Evolutionary conservation across 2,797 vertebrate genomes (phyloP), one percentile per base, ranked within the genome.

Genomic region (Pterois miles): DNA sequence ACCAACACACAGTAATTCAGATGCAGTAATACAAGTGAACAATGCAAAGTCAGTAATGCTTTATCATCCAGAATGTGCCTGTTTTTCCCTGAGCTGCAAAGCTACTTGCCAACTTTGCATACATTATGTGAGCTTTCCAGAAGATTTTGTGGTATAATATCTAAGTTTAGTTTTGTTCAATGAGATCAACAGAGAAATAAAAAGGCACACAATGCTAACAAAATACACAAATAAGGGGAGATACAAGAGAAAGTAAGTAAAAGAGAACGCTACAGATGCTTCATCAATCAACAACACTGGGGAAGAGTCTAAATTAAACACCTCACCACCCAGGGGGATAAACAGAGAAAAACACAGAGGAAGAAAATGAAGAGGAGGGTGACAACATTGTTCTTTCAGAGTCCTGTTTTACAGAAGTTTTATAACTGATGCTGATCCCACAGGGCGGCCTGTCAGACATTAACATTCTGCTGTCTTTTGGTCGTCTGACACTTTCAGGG

Each of bases 301-400:
- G 40, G 20, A 27, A 40, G 12, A 34, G n/a, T 57, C 40, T 33
- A 60, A 71, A 86, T 82, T 16, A 88, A 79, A 77, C 86, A 79
- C 58, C 34, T 40, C 68, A 43, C 14, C 64, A 67, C 74, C 22
- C 63, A 14, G 27, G 20, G 33, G 71, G 23, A 36, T 27, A 9
- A 53, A 29, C 20, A 27, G 71, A 33, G 33, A 7, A n/a, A 6
- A 23, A 67, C n/a, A 56, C 20, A 46, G 43, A 36, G 31, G n/a
- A 36, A 34, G 46, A 52, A 2, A 25, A n/a, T 6, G 14, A 52
- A 29, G 58, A 64, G 20, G 25, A 65, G 25, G 48, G 11, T 14
- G 38, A 65, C 3, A 10, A 53, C 29, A 66, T 4, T 74, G 70
- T 68, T 71, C 63, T 76, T 18, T 40, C 56, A 1, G 29, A 71